A percentile compares a stretch with the other conserved stretches of the same genome.
Conservation (phyloP, 2,888 invertebrate species). For the Ametastegia equiseti region DNA sequence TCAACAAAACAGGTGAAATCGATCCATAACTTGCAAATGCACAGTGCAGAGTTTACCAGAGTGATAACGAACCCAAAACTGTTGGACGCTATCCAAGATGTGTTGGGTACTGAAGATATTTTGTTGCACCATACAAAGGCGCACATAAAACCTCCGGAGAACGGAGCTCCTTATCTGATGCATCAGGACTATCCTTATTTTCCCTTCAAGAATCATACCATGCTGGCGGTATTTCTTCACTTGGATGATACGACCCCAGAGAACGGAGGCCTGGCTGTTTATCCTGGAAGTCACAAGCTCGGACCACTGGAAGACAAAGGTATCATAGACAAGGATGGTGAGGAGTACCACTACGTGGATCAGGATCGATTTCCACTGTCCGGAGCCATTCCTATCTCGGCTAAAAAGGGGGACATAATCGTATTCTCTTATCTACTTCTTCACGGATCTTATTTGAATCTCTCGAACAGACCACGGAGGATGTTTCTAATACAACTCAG, state of each 20-base stretch:
- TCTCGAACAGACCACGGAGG: constrained; percentile 75
- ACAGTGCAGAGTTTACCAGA: constrained; percentile 77
- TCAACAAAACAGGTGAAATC: constrained; percentile 79
- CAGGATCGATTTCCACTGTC: constrained; percentile 77
- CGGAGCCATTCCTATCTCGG: constrained; percentile 77
- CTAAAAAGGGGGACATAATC: constrained; percentile 79
- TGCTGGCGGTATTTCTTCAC: constrained; percentile 80
- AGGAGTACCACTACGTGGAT: constrained; percentile 77
- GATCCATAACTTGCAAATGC: constrained; percentile 80
- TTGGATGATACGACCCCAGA: constrained; percentile 79
- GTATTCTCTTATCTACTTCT: constrained; percentile 80
- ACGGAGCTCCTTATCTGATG: constrained; percentile 80
- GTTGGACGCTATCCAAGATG: constrained; percentile 78
- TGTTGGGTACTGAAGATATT: constrained; percentile 78
- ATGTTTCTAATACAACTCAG: constrained; percentile 79
- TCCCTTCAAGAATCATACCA: constrained; percentile 79
- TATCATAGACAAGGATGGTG: constrained; percentile 70
- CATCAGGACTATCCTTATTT: constrained; percentile 82
- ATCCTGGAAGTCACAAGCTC: constrained; percentile 80
- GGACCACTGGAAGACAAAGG: constrained; percentile 79
- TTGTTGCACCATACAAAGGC: constrained; percentile 81
- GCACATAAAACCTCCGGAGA: constrained; percentile 79
- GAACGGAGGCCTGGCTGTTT: constrained; percentile 80
- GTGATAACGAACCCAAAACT: constrained; percentile 76
- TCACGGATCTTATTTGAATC: constrained; percentile 79